Evolutionary conservation across 2,797 vertebrate genomes (phyloP), one percentile per base, ranked within the genome.

Genomic region (Eleutherodactylus coqui): DNA sequence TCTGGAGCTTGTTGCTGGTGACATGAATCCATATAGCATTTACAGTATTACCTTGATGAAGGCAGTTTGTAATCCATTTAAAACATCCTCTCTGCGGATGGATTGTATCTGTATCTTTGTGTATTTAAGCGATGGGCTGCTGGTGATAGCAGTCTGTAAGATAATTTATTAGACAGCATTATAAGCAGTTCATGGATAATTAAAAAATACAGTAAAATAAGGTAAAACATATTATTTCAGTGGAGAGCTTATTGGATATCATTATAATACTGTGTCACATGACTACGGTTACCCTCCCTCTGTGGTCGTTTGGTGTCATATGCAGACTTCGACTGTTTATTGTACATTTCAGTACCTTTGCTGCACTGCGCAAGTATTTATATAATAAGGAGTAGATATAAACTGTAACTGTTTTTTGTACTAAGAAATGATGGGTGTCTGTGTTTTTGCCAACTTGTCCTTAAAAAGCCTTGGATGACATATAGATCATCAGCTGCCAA

Each of bases 81-180:
- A 86, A 73, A 27, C 1, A 41, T 89, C 88, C 0, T 3, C 53
- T 60, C 64, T 86, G 53, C 87, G n/a, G n/a, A 90, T 75, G 49
- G 92, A 90, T 29, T 90, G 91, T 62, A 91, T 92, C 83, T 91
- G 88, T 70, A 93, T 86, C 85, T 75, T 90, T 5, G 87, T 1
- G 0, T 90, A 89, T 67, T 87, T 47, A 0, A 45, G 72, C 1
- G 88, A 90, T 53, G 88, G 88, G 3, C 85, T 92, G 87, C 91
- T 93, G 6, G 87, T 90, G 85, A 93, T 49, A 47, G 90, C 92
- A 76, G 89, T 84, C 93, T 93, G 90, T 19, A 88, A 84, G 78
- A 87, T n/a, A 70, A 55, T 34, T 60, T 41, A 53, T 38, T 34
- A 34, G 16, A 69, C 8, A n/a, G 24, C 41, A 3, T 55, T 75